phyloP scores from a whole-genome alignment of 2,797 vertebrate species.

The Kryptopterus vitreolus region DNA sequence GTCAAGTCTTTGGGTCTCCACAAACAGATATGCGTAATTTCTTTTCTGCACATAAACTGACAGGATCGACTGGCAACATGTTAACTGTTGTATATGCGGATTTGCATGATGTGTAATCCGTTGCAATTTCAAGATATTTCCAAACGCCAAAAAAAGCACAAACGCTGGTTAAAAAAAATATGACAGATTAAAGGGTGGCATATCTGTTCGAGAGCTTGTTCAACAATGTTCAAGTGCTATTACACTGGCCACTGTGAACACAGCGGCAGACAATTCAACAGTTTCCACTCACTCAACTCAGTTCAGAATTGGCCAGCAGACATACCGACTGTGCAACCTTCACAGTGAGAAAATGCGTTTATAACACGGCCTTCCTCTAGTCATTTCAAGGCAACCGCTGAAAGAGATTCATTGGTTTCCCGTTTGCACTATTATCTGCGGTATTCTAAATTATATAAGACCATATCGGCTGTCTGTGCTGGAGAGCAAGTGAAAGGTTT shows the following conservation, averaged over 20 bases:
- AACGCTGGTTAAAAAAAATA: slow-evolving; percentile 20
- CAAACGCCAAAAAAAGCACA: background rate
- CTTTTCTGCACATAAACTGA: background rate
- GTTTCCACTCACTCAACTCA: slow-evolving; percentile 34
- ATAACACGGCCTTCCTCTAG: slow-evolving; percentile 35
- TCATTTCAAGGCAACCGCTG: slow-evolving; percentile 22
- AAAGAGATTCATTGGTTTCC: slow-evolving; percentile 24
- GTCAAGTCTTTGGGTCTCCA: background rate
- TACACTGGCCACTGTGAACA: slow-evolving; percentile 27
- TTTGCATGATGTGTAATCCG: background rate
- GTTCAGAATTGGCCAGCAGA: slow-evolving; percentile 23
- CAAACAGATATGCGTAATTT: background rate
- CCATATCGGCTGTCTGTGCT: slow-evolving; percentile 5
- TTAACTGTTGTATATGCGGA: background rate
- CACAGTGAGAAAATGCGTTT: slow-evolving; percentile 29
- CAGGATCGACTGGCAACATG: background rate
- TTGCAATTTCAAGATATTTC: background rate
- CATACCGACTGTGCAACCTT: slow-evolving; percentile 7
- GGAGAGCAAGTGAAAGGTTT: background rate
- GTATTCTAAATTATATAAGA: slow-evolving; percentile 4
- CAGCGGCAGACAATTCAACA: slow-evolving; percentile 47
- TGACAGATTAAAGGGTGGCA: slow-evolving; percentile 1
- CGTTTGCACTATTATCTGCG: slow-evolving; percentile 12
- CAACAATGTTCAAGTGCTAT: slow-evolving; percentile 36
- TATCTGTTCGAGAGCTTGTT: slow-evolving; percentile 36